Evolutionary conservation across 2,888 invertebrate genomes (phyloP).

Genomic region (Macrosiphum euphorbiae): DNA sequence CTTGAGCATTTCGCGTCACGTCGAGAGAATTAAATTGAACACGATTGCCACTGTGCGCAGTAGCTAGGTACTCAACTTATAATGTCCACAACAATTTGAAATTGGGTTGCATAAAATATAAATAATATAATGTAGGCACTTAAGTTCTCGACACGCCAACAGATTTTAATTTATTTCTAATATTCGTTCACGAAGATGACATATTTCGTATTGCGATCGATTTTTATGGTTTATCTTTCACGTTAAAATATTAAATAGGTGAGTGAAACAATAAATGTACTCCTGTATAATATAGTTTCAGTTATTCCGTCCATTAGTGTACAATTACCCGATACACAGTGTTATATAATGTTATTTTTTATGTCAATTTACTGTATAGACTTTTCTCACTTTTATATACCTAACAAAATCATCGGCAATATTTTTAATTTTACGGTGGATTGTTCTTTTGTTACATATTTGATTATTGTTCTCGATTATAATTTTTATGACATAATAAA

Average conservation of each 20-base stretch:
- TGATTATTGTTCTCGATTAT: background rate
- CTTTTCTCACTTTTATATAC: background rate
- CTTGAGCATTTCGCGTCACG: background rate
- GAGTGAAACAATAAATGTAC: background rate
- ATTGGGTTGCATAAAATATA: background rate
- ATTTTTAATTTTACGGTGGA: background rate
- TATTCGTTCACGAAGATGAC: background rate
- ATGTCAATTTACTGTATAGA: background rate
- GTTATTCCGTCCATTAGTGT: background rate
- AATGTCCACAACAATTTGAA: background rate
- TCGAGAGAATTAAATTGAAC: background rate
- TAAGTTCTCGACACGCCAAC: background rate
- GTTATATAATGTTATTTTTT: background rate
- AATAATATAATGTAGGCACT: background rate
- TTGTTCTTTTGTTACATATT: constrained; percentile 17
- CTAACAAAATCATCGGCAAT: background rate
- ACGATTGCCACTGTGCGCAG: background rate
- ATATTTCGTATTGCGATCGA: background rate
- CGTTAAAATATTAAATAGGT: background rate
- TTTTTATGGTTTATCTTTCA: background rate
- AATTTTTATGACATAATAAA: background rate
- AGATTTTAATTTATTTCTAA: background rate
- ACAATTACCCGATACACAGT: background rate
- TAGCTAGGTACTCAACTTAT: background rate
- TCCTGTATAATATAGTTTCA: background rate